Base-by-base conservation (phyloP, 2,888 invertebrate genomes). In the Phyllotreta striolata region DNA sequence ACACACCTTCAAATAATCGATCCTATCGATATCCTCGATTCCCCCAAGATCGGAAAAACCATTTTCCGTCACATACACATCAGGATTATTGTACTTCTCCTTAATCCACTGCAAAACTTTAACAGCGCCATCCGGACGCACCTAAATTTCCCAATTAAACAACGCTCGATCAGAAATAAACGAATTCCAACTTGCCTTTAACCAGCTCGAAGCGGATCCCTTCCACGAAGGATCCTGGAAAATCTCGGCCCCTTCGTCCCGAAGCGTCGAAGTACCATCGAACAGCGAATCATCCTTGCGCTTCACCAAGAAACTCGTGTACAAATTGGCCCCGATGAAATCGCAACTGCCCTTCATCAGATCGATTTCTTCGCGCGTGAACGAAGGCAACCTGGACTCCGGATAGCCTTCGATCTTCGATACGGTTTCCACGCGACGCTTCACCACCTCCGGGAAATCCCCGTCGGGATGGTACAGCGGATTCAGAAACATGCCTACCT, bases 141-240 rank as follows among this genome's bases (percentile, higher is more conserved):
- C 83, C 85, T 70, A 55, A 49, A 77, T 49, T 10, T 46, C 13
- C 24, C 24, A 24, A 1, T 44, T 44, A 13, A n/a, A n/a, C n/a
- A n/a, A n/a, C n/a, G n/a, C n/a, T n/a, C n/a, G n/a, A n/a, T n/a
- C n/a, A n/a, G n/a, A n/a, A n/a, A n/a, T n/a, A n/a, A n/a, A n/a
- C n/a, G n/a, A n/a, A n/a, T n/a, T n/a, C n/a, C n/a, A n/a, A 49
- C 12, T n/a, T 34, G 67, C 71, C 54, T 64, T 66, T 51, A 74
- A 57, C 74, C 74, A 74, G 14, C 9, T 13, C 12, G 70, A 70
- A 9, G 44, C 43, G 0, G 67, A 60, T 7, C 83, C 82, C 44
- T 86, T 85, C 90, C 90, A 90, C 0, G 81, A 82, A 0, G 84
- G 83, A 76, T 89, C 85, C 71, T 85, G 83, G 41, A 82, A 83